Base-by-base conservation (phyloP, 2,888 invertebrate genomes). In the Exocentrus adspersus region DNA sequence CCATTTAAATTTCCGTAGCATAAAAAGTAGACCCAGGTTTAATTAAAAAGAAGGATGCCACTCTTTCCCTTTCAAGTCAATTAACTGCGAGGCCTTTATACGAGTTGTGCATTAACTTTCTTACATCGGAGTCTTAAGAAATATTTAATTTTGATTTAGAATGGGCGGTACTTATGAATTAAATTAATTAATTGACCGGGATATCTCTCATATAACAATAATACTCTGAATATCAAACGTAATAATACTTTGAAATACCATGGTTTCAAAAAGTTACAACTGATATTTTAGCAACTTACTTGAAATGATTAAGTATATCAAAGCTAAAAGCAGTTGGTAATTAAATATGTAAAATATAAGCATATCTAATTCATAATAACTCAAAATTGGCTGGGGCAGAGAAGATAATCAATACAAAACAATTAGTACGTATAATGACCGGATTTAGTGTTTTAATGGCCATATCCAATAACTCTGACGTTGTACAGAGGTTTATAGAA, bases 361-460 rank as follows among this genome's bases (percentile, higher is more conserved):
- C 43, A 43, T 9, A n/a, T n/a, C 17, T 10, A 9, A 28, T 43
- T 43, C 19, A 14, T 43, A 42, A 42, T 53, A 24, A 41, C 24
- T 21, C 30, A 41, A 53, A 51, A 41, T 53, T 41, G 21, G 24
- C 21, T 42, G 28, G 7, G 16, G 17, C 30, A 30, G 28, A 9
- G 28, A n/a, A 20, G 45, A 57, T 7, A 24, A 63, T 66, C 66
- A 63, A 63, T 63, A 28, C 41, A 20, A 48, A 63, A 60, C 63
- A 66, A 66, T 66, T 66, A 66, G 63, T 48, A 58, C 53, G 56
- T 48, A 66, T 53, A 66, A 62, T 57, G 60, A 60, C 56, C 57
- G 45, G 56, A 46, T 59, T 57, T 48, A 43, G 41, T 42, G 48
- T 66, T 43, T 52, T 66, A 63, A 67, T 64, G 64, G 61, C 58